phyloP scores from a whole-genome alignment of 2,113 vertebrate genomes.

The Sterna hirundo region DNA sequence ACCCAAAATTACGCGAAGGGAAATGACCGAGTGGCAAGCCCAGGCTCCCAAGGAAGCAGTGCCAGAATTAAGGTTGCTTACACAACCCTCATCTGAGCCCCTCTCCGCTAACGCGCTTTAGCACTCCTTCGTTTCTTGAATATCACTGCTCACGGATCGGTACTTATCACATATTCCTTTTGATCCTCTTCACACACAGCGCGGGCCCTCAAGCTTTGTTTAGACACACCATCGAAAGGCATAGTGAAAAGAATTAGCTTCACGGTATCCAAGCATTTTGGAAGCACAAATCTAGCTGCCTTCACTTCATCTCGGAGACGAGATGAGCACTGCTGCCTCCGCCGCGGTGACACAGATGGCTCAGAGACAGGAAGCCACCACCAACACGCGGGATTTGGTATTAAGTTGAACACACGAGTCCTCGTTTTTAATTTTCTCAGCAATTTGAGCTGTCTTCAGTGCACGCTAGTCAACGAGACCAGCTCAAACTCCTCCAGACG shows the following conservation, averaged over 20 bases:
- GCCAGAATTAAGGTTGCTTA: not conserved
- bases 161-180: not conserved
- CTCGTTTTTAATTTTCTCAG: not conserved
- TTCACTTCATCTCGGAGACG: not conserved
- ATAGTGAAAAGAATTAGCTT: not conserved
- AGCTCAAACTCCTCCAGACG: not conserved
- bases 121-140: not conserved
- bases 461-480: not conserved
- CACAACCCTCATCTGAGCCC: not conserved
- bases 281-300: not conserved
- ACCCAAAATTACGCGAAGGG: not conserved
- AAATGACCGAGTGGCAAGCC: fast-evolving
- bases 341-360: fast-evolving
- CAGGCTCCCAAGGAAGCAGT: not conserved
- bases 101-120: not conserved
- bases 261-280: not conserved
- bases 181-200: not conserved
- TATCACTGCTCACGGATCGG: not conserved
- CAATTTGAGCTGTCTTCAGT: not conserved
- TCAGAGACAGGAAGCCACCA: not conserved
- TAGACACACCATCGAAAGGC: not conserved
- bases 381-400: not conserved
- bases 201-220: not conserved
- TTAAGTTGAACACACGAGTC: not conserved
- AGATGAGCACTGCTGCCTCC: not conserved